These are phyloP conservation scores for Corythaeola cristata DNA, from an alignment of 2,113 vertebrate genomes.

Conservation along the genomic window DNA sequence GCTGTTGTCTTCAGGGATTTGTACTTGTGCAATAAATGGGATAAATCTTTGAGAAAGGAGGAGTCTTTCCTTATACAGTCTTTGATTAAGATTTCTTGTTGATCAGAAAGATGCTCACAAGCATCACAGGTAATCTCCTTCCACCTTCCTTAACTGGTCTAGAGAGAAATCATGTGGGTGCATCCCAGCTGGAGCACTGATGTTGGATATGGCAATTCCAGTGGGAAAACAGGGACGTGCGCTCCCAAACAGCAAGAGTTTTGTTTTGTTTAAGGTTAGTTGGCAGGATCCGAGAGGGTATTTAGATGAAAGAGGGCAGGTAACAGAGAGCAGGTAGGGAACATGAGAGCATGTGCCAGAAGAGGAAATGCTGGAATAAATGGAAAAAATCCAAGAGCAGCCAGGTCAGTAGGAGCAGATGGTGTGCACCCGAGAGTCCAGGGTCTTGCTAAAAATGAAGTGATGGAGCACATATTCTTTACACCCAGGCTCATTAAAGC, in stretches of 20 bases:
- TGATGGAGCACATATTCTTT: not conserved
- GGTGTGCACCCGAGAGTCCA: not conserved
- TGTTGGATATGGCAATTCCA: not conserved
- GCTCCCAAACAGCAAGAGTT: not conserved
- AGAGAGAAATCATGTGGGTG: not conserved
- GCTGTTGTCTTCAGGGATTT: not conserved
- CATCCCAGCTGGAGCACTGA: not conserved
- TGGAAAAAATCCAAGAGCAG: not conserved
- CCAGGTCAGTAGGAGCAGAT: conserved; percentile 36
- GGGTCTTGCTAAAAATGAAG: not conserved
- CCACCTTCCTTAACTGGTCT: not conserved
- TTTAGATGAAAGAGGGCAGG: not conserved
- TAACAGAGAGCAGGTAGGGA: not conserved
- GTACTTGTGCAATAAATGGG: not conserved
- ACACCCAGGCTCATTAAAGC: not conserved
- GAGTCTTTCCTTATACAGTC: not conserved
- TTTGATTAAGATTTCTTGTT: not conserved
- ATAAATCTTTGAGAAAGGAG: not conserved
- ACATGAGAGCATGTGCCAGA: not conserved
- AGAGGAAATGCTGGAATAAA: conserved; percentile 32
- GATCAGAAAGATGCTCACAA: not conserved
- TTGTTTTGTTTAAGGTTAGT: not conserved
- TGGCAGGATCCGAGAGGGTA: not conserved
- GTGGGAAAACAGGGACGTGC: not conserved
- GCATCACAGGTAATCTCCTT: not conserved